phyloP scores from a whole-genome alignment of 2,888 invertebrate genomes.

The Antheraea yamamai region DNA sequence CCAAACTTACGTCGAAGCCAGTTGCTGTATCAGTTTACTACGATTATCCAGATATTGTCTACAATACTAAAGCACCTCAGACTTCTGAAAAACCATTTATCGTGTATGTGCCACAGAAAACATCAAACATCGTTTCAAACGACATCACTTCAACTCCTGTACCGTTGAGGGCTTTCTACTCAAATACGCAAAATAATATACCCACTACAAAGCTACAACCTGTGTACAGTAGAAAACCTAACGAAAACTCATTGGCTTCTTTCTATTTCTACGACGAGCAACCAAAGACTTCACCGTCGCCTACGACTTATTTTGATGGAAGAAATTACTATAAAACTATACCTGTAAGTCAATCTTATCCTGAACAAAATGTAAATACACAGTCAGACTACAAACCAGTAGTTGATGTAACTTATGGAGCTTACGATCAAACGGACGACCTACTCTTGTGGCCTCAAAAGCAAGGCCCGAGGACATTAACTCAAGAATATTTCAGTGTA shows the following conservation, averaged over 20 bases:
- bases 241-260: constrained; percentile 79
- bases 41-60: constrained; percentile 71
- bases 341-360: constrained; percentile 49
- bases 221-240: constrained; percentile 71
- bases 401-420: constrained; percentile 72
- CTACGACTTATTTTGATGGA: constrained; percentile 75
- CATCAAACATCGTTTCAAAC: constrained; percentile 53
- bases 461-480: constrained; percentile 75
- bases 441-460: constrained; percentile 77
- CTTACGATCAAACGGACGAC: constrained; percentile 73
- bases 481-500: constrained; percentile 79
- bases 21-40: constrained; percentile 75
- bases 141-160: constrained; percentile 83
- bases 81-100: constrained; percentile 77
- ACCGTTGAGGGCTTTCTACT: constrained; percentile 84
- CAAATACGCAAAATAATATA: constrained; percentile 78
- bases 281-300: constrained; percentile 80
- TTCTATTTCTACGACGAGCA: constrained; percentile 87
- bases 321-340: constrained; percentile 74
- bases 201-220: constrained; percentile 80
- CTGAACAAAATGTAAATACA: constrained; percentile 55
- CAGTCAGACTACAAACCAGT: constrained; percentile 64
- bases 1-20: constrained; percentile 77
- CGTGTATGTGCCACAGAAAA: constrained; percentile 75
- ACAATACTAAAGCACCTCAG: constrained; percentile 68